A percentile compares a stretch with the other conserved stretches of the same genome.
These are phyloP conservation scores for human (Homo sapiens) DNA, from an alignment of 2,113 vertebrate species.

Conservation along the genomic window DNA sequence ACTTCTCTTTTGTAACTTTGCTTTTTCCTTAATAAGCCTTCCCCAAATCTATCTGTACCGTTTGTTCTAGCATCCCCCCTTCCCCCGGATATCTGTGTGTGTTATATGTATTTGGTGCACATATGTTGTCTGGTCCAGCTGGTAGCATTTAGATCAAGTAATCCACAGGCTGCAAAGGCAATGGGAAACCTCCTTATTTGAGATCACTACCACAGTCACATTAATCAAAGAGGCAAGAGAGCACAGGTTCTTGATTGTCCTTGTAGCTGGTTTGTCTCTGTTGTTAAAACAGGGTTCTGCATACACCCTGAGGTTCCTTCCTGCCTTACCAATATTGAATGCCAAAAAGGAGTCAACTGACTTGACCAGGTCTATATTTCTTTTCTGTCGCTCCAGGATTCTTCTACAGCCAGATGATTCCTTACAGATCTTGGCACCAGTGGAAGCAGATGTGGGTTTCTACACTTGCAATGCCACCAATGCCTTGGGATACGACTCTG, in stretches of 20 bases:
- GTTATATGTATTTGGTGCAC: neutral
- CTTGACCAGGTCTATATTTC: constrained; percentile 49
- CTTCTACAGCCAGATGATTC: constrained; percentile 90
- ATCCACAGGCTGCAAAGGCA: neutral
- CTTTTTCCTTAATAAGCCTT: neutral
- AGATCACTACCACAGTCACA: neutral
- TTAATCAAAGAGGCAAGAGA: neutral
- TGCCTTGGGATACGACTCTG: constrained; percentile 88
- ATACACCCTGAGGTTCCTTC: neutral
- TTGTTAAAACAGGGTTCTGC: neutral
- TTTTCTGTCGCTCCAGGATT: constrained; percentile 87
- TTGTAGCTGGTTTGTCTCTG: neutral
- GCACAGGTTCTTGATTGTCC: neutral
- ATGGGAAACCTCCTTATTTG: neutral
- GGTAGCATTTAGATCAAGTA: neutral
- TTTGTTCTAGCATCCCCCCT: neutral
- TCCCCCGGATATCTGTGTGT: neutral
- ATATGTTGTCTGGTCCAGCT: neutral
- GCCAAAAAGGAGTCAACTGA: neutral
- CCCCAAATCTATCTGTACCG: neutral
- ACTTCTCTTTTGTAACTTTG: neutral
- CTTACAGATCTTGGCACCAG: constrained; percentile 91
- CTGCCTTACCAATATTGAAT: neutral
- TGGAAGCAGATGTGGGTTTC: constrained; percentile 93
- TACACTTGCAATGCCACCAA: constrained; percentile 95